Base-by-base conservation (phyloP, 2,888 invertebrate species). In the Scaptomyza parva region DNA sequence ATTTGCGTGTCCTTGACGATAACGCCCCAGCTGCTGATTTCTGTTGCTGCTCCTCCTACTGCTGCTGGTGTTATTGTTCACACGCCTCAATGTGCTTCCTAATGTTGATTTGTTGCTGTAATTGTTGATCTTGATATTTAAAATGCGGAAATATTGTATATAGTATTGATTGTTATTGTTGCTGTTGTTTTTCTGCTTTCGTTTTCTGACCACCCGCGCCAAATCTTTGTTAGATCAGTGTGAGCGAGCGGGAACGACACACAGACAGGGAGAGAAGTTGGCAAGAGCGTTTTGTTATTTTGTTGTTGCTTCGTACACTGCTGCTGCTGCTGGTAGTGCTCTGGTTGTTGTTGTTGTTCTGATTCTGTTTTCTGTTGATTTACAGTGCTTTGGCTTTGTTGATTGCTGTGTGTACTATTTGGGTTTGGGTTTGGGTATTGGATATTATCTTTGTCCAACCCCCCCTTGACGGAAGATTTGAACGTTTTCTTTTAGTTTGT, bases 101-200 rank as follows among this genome's bases (percentile, higher is more conserved):
- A 33, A 33, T 58, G 48, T 60, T 69, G 52, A 41, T 62, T 41
- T 50, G 17, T 17, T 24, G 48, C 22, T 55, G 20, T n/a, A 41
- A n/a, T 45, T 53, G n/a, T 60, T 47, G 41, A 44, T 59, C 18
- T 53, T 70, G 55, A 43, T 70, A 43, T 67, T 55, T 41, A 41
- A 76, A 73, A 76, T 48, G 55, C 67, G 67, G 70, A 74, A 70
- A 63, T 66, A 33, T 52, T 54, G 26, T 28, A 44, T 55, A 40
- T 41, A 54, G 26, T 37, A 67, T 66, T 62, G 59, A 44, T 52
- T 47, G 33, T 22, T 47, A 14, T 18, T 62, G 18, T 54, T 52
- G 20, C 17, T 62, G 18, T 54, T 52, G 20, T 17, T 37, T 41
- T 45, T 58, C 17, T 55, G 43, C 30, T 70, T 30, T 48, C 33